Percentiles rank a stretch among this genome's conserved stretches.
phyloP scores from a whole-genome alignment of 2,888 invertebrate species.

The Lycocerus yunnanus region DNA sequence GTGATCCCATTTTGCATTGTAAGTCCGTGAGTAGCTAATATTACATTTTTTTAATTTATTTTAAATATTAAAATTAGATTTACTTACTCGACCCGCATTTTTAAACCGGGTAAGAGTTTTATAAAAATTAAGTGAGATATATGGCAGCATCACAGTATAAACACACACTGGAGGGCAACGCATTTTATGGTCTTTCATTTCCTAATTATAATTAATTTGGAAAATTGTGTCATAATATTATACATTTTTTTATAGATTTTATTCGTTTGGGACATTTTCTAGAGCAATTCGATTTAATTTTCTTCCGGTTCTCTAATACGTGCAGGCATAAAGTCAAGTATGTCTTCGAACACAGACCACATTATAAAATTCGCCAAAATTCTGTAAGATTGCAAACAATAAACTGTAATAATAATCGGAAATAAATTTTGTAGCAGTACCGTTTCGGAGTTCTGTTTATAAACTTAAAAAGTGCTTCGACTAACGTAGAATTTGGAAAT shows the following conservation, averaged over 20 bases:
- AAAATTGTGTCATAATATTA: neutral
- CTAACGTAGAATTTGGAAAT: neutral
- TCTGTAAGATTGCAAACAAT: conserved; percentile 1
- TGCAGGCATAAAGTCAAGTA: conserved; percentile 1
- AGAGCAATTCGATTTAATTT: conserved; percentile 5
- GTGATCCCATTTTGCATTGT: neutral
- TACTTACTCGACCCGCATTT: neutral
- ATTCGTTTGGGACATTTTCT: neutral
- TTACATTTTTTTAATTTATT: neutral
- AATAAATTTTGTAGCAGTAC: neutral
- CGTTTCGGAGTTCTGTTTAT: conserved; percentile 13
- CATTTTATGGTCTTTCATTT: neutral
- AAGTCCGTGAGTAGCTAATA: neutral
- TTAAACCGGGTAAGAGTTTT: neutral
- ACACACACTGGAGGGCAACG: neutral
- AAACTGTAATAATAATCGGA: neutral
- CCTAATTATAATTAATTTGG: neutral
- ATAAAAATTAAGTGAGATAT: neutral
- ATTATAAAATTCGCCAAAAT: conserved; percentile 27
- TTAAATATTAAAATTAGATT: neutral
- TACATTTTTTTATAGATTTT: neutral
- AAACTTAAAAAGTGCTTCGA: conserved; percentile 4
- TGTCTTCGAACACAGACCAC: conserved; percentile 13
- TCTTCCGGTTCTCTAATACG: neutral
- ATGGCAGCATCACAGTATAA: neutral